Base-by-base conservation (phyloP, 2,888 invertebrate genomes). In the Lomographa bimaculata region DNA sequence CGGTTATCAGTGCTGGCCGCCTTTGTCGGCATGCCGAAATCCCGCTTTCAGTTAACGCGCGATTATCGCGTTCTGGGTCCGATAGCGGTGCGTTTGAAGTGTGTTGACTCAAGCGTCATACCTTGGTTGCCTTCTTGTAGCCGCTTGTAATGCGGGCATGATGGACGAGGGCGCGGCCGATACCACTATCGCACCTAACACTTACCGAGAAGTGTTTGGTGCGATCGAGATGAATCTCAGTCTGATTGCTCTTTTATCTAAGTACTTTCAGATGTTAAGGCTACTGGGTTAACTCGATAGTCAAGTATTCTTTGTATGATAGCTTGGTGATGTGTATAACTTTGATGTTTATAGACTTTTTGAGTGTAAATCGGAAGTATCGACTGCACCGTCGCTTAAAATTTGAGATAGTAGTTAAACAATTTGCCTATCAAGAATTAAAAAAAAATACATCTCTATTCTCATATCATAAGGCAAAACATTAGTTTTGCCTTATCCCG, bases 11-110 rank as follows among this genome's bases (percentile, higher is more conserved):
- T 57, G 59, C 64, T 37, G 69, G 57, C 49, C 50, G 69, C 83
- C n/a, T 87, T 87, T 89, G 86, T 84, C 85, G 85, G 83, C 64
- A 71, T 70, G 79, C 83, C 82, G 78, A 86, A 87, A 86, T 86
- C 83, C 81, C 65, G 74, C 75, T 76, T 76, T 73, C 66, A 76
- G 78, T 81, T 79, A 71, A 76, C 76, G 66, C 67, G 60, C 69
- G 75, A 79, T 85, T 65, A 81, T 77, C 75, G 74, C 68, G 62
- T 63, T 65, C 61, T 51, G 57, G 57, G 46, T 9, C 50, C 48
- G 87, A 89, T 89, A 87, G 86, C 87, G 87, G 89, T 52, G 44
- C 64, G 76, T 87, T 87, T 87, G 82, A 82, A 57, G 53, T 4
- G 11, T 78, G 74, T 79, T 82, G 79, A 83, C 77, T 77, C 70